Evolutionary conservation across 2,797 vertebrate genomes (phyloP).

Genomic region (Apodemus agrarius): DNA sequence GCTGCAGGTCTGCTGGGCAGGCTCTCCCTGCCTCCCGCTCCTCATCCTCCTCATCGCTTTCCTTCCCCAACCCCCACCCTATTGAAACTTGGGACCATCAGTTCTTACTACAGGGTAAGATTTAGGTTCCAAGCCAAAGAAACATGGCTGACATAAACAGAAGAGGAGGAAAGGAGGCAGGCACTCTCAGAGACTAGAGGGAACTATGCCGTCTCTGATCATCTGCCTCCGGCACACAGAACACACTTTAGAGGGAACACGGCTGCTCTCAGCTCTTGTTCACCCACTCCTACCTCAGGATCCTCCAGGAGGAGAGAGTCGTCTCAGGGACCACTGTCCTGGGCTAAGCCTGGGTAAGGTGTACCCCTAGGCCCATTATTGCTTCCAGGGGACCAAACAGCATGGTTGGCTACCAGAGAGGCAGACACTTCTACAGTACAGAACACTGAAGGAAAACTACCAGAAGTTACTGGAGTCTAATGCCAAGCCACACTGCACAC

Average conservation of each 20-base stretch:
- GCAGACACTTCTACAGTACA: not conserved
- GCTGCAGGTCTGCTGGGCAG: not conserved
- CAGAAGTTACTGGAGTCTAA: not conserved
- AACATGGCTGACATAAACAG: not conserved
- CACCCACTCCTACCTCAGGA: not conserved
- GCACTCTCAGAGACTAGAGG: not conserved
- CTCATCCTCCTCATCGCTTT: not conserved
- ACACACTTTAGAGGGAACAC: accelerated
- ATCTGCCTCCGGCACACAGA: not conserved
- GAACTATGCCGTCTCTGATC: not conserved
- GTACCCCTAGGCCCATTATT: not conserved
- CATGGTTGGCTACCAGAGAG: not conserved
- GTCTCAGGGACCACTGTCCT: constrained; percentile 46
- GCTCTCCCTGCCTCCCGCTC: not conserved
- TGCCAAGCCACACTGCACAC: not conserved
- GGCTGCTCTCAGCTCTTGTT: not conserved
- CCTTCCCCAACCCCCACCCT: not conserved
- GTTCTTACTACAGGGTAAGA: not conserved
- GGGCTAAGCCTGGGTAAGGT: not conserved
- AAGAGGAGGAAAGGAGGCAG: not conserved
- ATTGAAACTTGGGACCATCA: not conserved
- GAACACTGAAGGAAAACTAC: not conserved
- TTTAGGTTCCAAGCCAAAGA: constrained; percentile 1
- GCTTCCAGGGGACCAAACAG: not conserved
- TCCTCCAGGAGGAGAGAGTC: not conserved